Base-by-base conservation (phyloP, 2,797 vertebrate genomes). In the Centropyge bicolor region DNA sequence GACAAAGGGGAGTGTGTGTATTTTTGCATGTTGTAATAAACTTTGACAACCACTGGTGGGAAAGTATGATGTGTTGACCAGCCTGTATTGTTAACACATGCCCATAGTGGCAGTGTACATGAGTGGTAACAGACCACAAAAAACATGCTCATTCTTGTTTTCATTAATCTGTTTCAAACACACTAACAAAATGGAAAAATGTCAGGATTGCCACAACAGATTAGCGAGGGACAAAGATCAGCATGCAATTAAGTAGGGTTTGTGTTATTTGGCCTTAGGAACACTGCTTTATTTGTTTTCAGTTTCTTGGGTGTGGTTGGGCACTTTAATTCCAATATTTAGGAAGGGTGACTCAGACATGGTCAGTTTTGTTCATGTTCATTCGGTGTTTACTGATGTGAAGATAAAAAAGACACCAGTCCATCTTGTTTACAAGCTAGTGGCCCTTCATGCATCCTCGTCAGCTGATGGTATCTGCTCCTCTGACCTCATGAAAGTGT, bases 381-480 rank as follows among this genome's bases (percentile, higher is more conserved):
- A 38, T 64, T 57, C 48, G 19, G 19, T 59, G 45, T 62, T 70
- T 8, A 22, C 22, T 16, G 12, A 20, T 41, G 31, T 61, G 6
- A 49, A 22, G 2, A 48, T 71, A 27, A 22, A 22, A 22, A 52
- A 36, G 8, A 52, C 41, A 56, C 11, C 8, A 64, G 51, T 56
- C 49, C 3, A 31, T 57, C 51, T 80, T 81, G 64, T 86, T 78
- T 66, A 76, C 43, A 57, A 57, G 36, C 54, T 45, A 31, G 13
- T 73, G 41, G 17, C 24, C 27, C 12, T 73, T 63, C 0, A 3
- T 59, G 19, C 3, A 13, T 55, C 38, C 45, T 62, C 38, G 51
- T 57, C 49, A 59, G 59, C 16, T 77, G 57, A 62, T 76, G n/a
- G 35, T 43, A 61, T 76, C 49, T 65, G 38, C 19, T 76, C 14